Conservation (phyloP, 2,888 invertebrate species). For the Tribolium freemani region DNA sequence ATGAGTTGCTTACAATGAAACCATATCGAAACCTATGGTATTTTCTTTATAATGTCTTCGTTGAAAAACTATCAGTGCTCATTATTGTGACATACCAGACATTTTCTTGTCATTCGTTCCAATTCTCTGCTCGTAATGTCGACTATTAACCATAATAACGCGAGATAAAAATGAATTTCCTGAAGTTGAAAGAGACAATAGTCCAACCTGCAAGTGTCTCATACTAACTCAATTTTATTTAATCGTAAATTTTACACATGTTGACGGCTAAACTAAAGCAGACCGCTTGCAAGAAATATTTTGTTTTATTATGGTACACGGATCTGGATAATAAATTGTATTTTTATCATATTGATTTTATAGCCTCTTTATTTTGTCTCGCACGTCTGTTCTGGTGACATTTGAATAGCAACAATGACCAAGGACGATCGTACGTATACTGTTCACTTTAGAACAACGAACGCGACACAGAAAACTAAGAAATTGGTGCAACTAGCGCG, state of each 20-base stretch:
- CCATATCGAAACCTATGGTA: constrained; percentile 10
- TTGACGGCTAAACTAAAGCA: constrained; percentile 1
- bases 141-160: background rate
- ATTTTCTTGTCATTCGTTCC: constrained; percentile 17
- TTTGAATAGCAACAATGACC: constrained; percentile 64
- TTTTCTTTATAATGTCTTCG: constrained; percentile 14
- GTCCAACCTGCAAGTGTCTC: background rate
- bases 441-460: background rate
- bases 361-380: constrained; percentile 63
- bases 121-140: constrained; percentile 6
- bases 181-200: background rate
- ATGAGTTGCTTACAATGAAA: constrained; percentile 2
- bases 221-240: background rate
- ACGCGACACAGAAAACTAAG: background rate
- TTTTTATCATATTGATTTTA: constrained; percentile 64
- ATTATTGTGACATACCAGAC: constrained; percentile 12
- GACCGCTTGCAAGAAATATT: constrained; percentile 42
- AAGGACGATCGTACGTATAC: constrained; percentile 53
- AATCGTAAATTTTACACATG: background rate
- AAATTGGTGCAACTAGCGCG: background rate
- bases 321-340: constrained; percentile 61
- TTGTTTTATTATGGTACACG: constrained; percentile 60
- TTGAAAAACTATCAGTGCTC: constrained; percentile 2
- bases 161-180: background rate
- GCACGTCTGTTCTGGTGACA: constrained; percentile 59